Evolutionary conservation across 2,797 vertebrate species (phyloP), one percentile per base, ranked within the genome.

Genomic region (Danio aesculapii): DNA sequence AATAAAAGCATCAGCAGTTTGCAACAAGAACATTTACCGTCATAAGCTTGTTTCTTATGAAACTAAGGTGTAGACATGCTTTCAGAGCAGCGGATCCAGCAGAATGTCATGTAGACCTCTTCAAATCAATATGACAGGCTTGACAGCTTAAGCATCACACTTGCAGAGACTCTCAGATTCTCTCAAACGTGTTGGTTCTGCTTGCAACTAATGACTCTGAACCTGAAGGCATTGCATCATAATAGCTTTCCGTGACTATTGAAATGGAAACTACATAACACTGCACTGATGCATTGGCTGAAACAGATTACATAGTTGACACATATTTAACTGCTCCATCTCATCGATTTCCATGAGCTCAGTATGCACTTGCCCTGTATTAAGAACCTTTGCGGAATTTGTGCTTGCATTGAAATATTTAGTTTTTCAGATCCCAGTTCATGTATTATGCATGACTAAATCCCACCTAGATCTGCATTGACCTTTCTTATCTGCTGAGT

Each of bases 391-490:
- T 64, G 11, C 13, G n/a, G 69, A 52, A 75, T 83, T 55, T 69
- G 58, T 52, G 52, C 43, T 71, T 44, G 19, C 17, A 43, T 46
- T 77, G 74, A 84, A 72, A 81, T 84, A 41, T 71, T 76, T 75
- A 84, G 74, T 77, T 53, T 69, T 44, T 75, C 58, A 64, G 83
- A 78, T 71, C 64, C 50, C 75, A 76, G n/a, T 71, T 80, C 73
- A 82, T 87, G 80, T 69, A 77, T 79, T 79, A 83, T 82, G 55
- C 75, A 84, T 74, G 82, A 59, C 55, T 62, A 68, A 78, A 81
- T 87, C 74, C 70, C 78, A 64, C 64, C 53, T 75, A 83, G 71
- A 77, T 84, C 75, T 79, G 49, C 75, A 47, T 5, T 84, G 81
- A 87, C 84, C 84, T 86, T 84, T 87, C 75, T 64, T 63, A n/a